These are phyloP conservation scores for Oceanites oceanicus DNA, from an alignment of 2,113 vertebrate species.

Conservation along the genomic window DNA sequence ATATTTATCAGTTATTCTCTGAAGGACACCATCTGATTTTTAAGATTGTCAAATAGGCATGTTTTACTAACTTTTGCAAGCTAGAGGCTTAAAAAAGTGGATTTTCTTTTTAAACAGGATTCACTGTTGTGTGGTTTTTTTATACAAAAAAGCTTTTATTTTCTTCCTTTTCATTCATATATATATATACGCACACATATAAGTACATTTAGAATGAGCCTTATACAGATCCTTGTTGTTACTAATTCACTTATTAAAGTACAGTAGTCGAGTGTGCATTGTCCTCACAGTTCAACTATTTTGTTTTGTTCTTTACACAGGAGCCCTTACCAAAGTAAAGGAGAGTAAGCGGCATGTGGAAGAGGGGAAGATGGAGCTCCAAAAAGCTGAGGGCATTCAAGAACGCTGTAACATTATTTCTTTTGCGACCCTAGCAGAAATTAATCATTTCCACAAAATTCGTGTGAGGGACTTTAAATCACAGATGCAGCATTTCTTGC, in stretches of 20 bases:
- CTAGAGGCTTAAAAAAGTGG: neutral
- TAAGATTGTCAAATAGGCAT: neutral
- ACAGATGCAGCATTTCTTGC: slow-evolving; percentile 96
- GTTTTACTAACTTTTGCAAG: neutral
- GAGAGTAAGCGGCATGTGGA: slow-evolving; percentile 79
- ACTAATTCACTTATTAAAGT: neutral
- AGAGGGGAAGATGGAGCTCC: slow-evolving; percentile 95
- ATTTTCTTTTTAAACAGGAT: neutral
- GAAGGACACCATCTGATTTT: neutral
- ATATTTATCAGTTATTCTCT: neutral
- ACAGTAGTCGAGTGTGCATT: neutral
- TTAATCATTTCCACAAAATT: slow-evolving; percentile 96
- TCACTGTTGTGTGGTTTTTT: neutral
- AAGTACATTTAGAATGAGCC: neutral
- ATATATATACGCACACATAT: no score
- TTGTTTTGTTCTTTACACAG: neutral
- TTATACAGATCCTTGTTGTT: neutral
- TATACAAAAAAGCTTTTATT: neutral
- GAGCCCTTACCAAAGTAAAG: neutral
- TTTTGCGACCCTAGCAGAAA: slow-evolving; percentile 95
- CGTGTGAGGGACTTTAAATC: slow-evolving; percentile 94
- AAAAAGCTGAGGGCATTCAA: slow-evolving; percentile 89
- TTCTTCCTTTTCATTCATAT: neutral
- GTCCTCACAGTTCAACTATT: neutral
- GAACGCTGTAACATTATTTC: slow-evolving; percentile 99